phyloP scores from a whole-genome alignment of 2,888 invertebrate species.

The Mycalesis mineus region DNA sequence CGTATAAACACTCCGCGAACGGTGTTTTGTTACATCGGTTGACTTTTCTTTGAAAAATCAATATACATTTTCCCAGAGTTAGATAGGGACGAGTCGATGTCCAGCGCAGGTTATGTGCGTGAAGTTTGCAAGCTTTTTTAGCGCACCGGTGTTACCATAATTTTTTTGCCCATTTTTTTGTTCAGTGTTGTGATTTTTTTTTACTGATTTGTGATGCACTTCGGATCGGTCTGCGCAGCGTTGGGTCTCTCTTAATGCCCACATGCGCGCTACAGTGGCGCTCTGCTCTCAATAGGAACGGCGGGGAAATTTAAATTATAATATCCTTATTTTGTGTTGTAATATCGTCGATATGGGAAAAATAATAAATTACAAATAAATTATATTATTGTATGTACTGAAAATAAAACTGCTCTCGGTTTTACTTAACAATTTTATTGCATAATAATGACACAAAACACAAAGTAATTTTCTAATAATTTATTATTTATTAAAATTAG shows the following conservation, averaged over 20 bases:
- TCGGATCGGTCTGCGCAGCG: slow-evolving; percentile 48
- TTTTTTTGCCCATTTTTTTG: slow-evolving; percentile 77
- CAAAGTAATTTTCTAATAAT: too few relatives aligned
- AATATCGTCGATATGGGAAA: background rate
- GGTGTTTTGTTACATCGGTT: slow-evolving; percentile 78
- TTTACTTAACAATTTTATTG: background rate
- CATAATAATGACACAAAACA: too few relatives aligned
- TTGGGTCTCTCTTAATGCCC: slow-evolving; percentile 67
- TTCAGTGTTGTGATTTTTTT: slow-evolving; percentile 78
- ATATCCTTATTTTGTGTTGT: background rate
- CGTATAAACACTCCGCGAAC: slow-evolving; percentile 77
- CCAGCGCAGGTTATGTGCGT: slow-evolving; percentile 80
- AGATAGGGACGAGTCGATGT: slow-evolving; percentile 79
- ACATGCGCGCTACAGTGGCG: slow-evolving; percentile 31
- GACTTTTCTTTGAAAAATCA: slow-evolving; percentile 80
- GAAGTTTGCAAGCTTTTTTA: slow-evolving; percentile 80
- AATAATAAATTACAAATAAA: background rate
- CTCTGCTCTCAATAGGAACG: slow-evolving; percentile 1
- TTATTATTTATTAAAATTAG: too few relatives aligned
- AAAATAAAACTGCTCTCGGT: background rate
- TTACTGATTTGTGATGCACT: slow-evolving; percentile 67
- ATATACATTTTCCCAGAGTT: slow-evolving; percentile 79
- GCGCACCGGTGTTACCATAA: slow-evolving; percentile 79
- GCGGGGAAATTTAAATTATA: slow-evolving; percentile 17
- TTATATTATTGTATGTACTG: background rate